Base-by-base conservation (phyloP, 1,140 invertebrate genomes). In the Babylonia areolata region DNA sequence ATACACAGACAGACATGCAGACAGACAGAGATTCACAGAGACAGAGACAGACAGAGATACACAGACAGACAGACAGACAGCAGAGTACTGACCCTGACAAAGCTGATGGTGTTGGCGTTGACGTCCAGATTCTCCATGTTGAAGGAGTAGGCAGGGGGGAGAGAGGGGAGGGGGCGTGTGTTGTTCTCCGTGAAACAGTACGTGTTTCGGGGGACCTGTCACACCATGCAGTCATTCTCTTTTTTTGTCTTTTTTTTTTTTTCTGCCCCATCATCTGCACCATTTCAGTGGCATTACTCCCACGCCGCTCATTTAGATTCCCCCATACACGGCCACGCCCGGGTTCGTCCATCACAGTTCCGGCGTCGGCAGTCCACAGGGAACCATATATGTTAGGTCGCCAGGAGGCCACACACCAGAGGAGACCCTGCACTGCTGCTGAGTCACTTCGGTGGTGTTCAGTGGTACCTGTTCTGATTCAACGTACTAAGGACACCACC, bases 111-210 rank as follows among this genome's bases (percentile, higher is more conserved):
- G 1, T 85, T 58, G 2, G 77, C 75, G 3, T 58, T 88, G 46
- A 87, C 81, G 39, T 91, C 90, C 12, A 91, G 69, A 17, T 87
- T 79, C 78, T 91, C 91, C 0, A 86, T 85, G 9, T 88, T 89
- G 69, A 91, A 91, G 28, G 87, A 88, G 78, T 91, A 91, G 5
- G 87, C 87, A 23, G 85, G 85, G 20, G 91, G 88, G 51, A 91
- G 87, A 6, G 39, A 81, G 5, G 91, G 91, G 33, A 91, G 86
- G 1, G 35, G 20, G 33, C 88, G 87, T 2, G 79, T 81, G 37
- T 89, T 87, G n/a, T 86, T 87, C 42, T 88, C 73, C 20, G 87
- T 87, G 31, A 88, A 84, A 85, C 91, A 91, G 31, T 88, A 86
- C 2, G 90, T 84, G 5, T 90, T 90, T 0, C 80, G 33, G 3